A percentile compares a stretch with the other conserved stretches of the same genome.
Conservation (phyloP, 2,888 invertebrate genomes). For the Therioaphis trifolii region DNA sequence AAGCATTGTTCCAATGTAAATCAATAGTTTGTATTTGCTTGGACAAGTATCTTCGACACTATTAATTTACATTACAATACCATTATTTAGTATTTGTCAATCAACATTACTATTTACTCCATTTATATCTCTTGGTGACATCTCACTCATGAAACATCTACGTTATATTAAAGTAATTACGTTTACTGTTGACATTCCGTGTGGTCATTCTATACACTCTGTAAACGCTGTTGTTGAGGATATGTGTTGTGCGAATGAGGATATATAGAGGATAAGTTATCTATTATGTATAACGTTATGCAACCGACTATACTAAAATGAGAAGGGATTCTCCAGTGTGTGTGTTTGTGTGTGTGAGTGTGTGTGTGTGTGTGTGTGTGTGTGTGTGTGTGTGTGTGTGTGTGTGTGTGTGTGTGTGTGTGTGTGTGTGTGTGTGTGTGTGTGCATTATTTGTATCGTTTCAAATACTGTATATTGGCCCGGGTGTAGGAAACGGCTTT, state of each 20-base stretch:
- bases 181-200: conserved; percentile 26
- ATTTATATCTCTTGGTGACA: conserved; percentile 13
- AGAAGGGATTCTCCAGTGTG: background rate
- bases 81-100: conserved; percentile 43
- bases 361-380: too few species aligned
- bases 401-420: background rate
- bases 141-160: background rate
- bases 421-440: background rate
- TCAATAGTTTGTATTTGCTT: background rate
- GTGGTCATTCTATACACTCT: conserved; percentile 17
- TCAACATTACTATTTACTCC: background rate
- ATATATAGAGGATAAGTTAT: conserved; percentile 30
- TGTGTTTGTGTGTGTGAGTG: too few species aligned
- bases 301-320: background rate
- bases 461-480: conserved; percentile 21
- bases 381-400: too few species aligned
- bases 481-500: conserved; percentile 57
- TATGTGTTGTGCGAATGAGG: background rate
- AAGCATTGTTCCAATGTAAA: background rate
- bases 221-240: background rate
- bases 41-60: background rate
- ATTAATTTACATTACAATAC: conserved; percentile 34
- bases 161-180: background rate
- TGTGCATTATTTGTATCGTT: background rate
- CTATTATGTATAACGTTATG: conserved; percentile 11